Evolutionary conservation across 2,888 invertebrate genomes (phyloP), one percentile per base, ranked within the genome.

Genomic region (Tethea ocularis): DNA sequence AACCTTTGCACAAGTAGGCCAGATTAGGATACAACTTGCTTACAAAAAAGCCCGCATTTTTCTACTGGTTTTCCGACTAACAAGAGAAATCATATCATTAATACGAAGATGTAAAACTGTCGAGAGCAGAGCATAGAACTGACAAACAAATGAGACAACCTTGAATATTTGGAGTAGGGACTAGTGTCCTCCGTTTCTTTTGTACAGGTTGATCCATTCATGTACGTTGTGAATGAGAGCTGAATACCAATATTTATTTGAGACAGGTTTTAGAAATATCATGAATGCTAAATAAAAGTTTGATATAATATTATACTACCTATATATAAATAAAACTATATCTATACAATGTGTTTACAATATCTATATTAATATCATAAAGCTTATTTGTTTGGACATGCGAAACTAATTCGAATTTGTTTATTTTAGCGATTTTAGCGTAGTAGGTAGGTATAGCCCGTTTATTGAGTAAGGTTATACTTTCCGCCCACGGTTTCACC

Each of bases 61-160:
- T 68, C 67, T 13, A 13, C 56, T 68, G 67, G 57, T 64, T 68
- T 63, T 65, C 63, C 59, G 60, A 57, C 57, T 60, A 69, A 63
- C 68, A 69, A 71, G 62, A 64, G 69, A 73, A 63, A 72, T 71
- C 68, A 68, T 77, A 74, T 71, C 78, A 75, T 78, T 77, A 76
- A 78, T 78, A 77, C 68, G 60, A 68, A 65, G 72, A 67, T 69
- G 72, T 76, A 74, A 78, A 75, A 68, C 73, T 77, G 75, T 74
- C 75, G 70, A 59, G 62, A 69, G 61, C 76, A 73, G 57, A 29
- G 51, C 33, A 60, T 54, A 46, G 56, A 46, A 57, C 56, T 67
- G 65, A 68, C 61, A 76, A 69, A 74, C 70, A 74, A 73, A 69
- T 67, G 57, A 58, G 63, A 33, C 57, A 53, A 51, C 53, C 26